Evolutionary conservation across 2,113 vertebrate genomes (phyloP), one percentile per base, ranked within the genome.

Genomic region (Varanus salvator): DNA sequence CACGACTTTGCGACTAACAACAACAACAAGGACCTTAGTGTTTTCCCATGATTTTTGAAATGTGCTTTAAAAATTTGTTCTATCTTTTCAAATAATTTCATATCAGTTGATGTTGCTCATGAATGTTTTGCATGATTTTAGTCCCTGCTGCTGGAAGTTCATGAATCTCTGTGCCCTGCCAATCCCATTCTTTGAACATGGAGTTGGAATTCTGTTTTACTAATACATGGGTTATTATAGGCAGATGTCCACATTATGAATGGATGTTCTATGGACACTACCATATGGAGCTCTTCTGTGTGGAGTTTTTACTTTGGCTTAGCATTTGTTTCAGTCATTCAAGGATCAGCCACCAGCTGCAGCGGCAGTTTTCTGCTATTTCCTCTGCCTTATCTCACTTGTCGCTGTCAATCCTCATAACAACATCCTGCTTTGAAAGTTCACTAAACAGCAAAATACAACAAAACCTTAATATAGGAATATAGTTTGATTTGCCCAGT

Each of bases 201-300:
- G 52, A 57, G 19, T 8, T 80, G 50, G 12, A 15, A 57, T n/a
- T 80, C 60, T 19, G 60, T 57, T 57, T n/a, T 80, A 17, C 57
- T 64, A 21, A 64, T 19, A 19, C 17, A 64, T 64, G 48, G 27
- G 27, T n/a, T 12, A 66, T 80, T 78, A 50, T 25, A 80, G 77
- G 57, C 21, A 66, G 60, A 74, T 74, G 27, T 12, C 25, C 19
- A 8, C 31, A 83, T 48, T 89, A 66, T 75, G 27, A 60, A 64
- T 60, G n/a, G 0, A 0, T n/a, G 7, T 25, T 21, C 48, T 71
- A 83, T 77, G 1, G n/a, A 3, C 0, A 25, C 8, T 0, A 5
- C 19, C 60, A 64, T n/a, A 81, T 54, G 11, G n/a, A 52, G 60
- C 44, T 74, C 23, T 31, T 38, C 0, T 0, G 23, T 48, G 0